Evolutionary conservation across 2,888 invertebrate species (phyloP).

Genomic region (Hydraecia micacea): DNA sequence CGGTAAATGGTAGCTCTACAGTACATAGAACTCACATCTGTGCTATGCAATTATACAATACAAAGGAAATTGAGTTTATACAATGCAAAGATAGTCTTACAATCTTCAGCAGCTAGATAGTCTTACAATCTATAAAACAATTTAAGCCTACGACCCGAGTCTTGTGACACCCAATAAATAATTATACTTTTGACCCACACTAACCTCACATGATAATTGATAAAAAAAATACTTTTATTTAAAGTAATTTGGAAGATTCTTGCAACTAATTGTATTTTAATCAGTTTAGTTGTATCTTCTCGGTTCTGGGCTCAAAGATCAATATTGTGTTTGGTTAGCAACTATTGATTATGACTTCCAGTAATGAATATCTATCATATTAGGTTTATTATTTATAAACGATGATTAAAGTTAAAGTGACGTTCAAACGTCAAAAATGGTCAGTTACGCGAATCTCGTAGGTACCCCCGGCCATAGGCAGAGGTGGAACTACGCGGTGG

Average conservation of each 20-base stretch:
- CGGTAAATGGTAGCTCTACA: no score
- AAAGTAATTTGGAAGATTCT: constrained; percentile 1
- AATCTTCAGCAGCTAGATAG: no score
- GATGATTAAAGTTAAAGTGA: no score
- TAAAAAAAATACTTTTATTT: constrained; percentile 37
- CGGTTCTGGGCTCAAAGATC: constrained; percentile 20
- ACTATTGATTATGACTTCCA: not conserved
- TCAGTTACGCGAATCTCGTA: no score
- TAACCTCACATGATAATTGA: constrained; percentile 20
- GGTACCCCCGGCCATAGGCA: no score
- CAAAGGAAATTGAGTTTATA: no score
- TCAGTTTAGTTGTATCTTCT: constrained; percentile 8
- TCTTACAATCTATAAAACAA: not conserved
- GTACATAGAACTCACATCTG: no score
- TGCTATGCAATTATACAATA: no score
- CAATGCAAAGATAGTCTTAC: no score
- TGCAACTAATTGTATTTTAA: constrained; percentile 43
- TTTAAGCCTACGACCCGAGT: not conserved
- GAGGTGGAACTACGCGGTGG: no score
- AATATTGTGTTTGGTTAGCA: constrained; percentile 14
- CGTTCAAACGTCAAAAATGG: no score
- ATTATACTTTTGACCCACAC: constrained; percentile 35
- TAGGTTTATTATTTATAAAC: no score
- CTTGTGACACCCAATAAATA: constrained; percentile 6
- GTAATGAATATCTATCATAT: not conserved